Conservation (phyloP, 2,797 vertebrate species). For the Tapera naevia region DNA sequence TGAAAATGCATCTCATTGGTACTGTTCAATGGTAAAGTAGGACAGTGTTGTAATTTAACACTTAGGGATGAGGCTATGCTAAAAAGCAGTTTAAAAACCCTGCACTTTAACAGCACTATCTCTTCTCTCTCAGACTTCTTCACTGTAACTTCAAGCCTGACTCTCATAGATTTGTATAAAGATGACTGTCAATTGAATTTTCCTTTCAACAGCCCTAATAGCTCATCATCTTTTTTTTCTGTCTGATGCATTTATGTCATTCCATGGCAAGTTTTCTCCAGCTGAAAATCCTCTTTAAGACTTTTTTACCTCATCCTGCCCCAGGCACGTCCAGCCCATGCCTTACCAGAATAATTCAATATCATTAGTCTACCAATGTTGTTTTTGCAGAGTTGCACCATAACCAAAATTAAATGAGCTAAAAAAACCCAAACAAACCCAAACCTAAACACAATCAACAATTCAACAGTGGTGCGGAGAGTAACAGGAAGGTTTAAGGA, state of each 20-base stretch:
- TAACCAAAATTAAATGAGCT: not conserved
- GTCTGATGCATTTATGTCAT: constrained; percentile 33
- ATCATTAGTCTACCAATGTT: not conserved
- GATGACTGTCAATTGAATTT: constrained; percentile 54
- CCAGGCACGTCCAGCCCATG: not conserved
- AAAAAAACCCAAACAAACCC: not conserved
- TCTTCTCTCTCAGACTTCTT: constrained; percentile 17
- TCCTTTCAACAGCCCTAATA: constrained; percentile 48
- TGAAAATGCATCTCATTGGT: not conserved
- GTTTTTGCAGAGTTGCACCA: not conserved
- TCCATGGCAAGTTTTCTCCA: constrained; percentile 25
- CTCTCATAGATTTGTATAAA: constrained; percentile 43
- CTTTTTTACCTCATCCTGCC: constrained; percentile 9
- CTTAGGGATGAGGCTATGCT: not conserved
- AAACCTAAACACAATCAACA: not conserved
- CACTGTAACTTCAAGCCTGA: constrained; percentile 25
- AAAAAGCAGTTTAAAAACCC: not conserved
- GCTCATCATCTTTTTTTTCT: constrained; percentile 13
- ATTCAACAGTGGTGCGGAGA: not conserved
- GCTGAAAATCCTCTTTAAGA: not conserved
- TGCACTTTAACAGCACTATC: not conserved
- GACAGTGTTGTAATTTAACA: constrained; percentile 24
- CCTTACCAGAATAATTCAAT: constrained; percentile 17
- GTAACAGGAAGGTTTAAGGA: not conserved
- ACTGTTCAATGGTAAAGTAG: not conserved